Percentiles rank a stretch among this genome's conserved stretches.
phyloP scores from a whole-genome alignment of 2,797 vertebrate species.

The Pipistrellus pygmaeus region DNA sequence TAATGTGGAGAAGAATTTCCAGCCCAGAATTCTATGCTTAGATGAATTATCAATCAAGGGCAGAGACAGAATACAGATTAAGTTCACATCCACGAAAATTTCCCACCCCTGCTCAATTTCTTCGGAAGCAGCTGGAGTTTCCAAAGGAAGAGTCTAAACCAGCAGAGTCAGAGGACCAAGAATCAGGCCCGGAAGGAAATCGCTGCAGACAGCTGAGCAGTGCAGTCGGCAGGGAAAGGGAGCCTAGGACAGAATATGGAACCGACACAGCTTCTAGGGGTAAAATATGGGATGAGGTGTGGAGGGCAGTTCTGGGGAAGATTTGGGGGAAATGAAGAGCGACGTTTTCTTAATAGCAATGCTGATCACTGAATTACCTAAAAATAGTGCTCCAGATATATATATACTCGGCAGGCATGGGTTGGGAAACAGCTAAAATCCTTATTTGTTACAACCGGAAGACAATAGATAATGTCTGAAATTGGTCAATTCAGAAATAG shows the following conservation, averaged over 20 bases:
- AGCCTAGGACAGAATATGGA: neutral
- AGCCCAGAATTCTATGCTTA: neutral
- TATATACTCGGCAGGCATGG: neutral
- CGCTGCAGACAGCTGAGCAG: neutral
- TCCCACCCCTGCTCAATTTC: neutral
- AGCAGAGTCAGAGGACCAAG: neutral
- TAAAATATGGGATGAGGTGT: neutral
- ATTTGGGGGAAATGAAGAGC: conserved; percentile 35
- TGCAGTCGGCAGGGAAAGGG: neutral
- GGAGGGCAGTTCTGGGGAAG: neutral
- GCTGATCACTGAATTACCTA: conserved; percentile 57
- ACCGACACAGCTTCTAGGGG: neutral
- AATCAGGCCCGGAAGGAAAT: neutral
- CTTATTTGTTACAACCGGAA: conserved; percentile 64
- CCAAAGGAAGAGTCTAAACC: neutral
- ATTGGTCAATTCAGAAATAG: conserved; percentile 59
- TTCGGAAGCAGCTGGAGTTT: conserved; percentile 21
- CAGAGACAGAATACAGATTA: conserved; percentile 25
- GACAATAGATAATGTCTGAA: conserved; percentile 52
- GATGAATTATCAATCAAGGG: neutral
- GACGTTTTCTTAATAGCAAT: conserved; percentile 53
- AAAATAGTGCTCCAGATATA: conserved; percentile 66
- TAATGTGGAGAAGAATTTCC: neutral
- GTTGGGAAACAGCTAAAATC: conserved; percentile 32
- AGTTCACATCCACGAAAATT: neutral